Evolutionary conservation across 1,140 invertebrate species (phyloP), one percentile per base, ranked within the genome.

Genomic region (Drosophila watanabei): DNA sequence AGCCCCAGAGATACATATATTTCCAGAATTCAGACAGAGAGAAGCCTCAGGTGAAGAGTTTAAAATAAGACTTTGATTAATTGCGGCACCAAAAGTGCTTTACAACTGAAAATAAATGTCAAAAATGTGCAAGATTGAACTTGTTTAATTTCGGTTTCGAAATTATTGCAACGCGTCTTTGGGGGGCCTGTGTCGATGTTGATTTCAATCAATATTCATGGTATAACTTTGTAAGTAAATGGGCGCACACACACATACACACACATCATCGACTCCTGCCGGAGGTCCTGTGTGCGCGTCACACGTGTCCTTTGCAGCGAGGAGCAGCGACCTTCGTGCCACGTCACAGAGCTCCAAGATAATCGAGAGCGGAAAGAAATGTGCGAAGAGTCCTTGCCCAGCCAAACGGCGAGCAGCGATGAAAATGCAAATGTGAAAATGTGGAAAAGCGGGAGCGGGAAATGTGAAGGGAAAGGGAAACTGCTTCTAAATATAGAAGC

Each of bases 161-260:
- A 35, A 54, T 54, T 24, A 54, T 37, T 24, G 64, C 28, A 39
- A 41, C 63, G 33, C 60, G 45, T 63, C 60, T 65, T 69, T 48
- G 33, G 33, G 39, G 45, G 49, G 45, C 37, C 16, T 24, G 39
- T 48, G 60, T 48, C 49, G 57, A 70, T 43, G 46, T 65, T 45
- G 60, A 79, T 82, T 82, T 61, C 65, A 86, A 87, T 87, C 83
- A 87, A 87, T 87, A 82, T 87, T 79, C 80, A 82, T 88, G 75
- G 49, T 80, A 77, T 75, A 79, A 72, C 41, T 46, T 72, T 69
- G 76, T 87, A 77, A 87, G 79, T 86, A 82, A 79, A 87, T 79
- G 62, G 39, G 28, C 54, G 58, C 51, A 51, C 35, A 48, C 35
- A 56, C 41, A 62, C 43, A 20, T 32, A 14, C n/a, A 20, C 51